phyloP scores from a whole-genome alignment of 30 jellyfish, hydroid and myxozoan genomes.

The Pelagia noctiluca region DNA sequence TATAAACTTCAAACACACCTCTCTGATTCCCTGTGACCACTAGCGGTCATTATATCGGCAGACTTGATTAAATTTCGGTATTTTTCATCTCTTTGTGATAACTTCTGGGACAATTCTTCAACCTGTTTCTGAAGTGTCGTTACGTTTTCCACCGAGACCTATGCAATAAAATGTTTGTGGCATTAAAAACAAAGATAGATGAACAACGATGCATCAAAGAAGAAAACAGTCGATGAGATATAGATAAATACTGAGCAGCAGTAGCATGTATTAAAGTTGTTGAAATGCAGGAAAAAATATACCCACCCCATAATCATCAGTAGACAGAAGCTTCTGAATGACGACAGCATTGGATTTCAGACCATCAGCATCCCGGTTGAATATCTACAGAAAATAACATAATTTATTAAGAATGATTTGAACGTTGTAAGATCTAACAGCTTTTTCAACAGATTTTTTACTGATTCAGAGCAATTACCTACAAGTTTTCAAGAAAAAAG shows the following conservation, averaged over 20 bases:
- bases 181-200: background rate
- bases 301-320: conserved; percentile 60
- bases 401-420: background rate
- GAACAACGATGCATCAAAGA: background rate
- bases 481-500: too few species aligned
- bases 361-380: conserved; percentile 58
- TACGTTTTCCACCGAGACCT: conserved; percentile 72
- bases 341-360: conserved; percentile 46
- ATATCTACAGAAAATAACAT: conserved; percentile 1
- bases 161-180: background rate
- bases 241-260: background rate
- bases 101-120: conserved; percentile 49
- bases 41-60: conserved; percentile 30
- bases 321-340: conserved; percentile 43
- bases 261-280: background rate
- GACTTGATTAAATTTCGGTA: conserved; percentile 21
- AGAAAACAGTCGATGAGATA: background rate
- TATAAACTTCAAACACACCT: conserved; percentile 10
- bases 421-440: background rate
- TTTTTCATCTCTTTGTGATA: conserved; percentile 50
- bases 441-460: background rate
- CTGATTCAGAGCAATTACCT: background rate
- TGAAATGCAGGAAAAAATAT: background rate
- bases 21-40: conserved; percentile 4
- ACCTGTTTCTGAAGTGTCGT: conserved; percentile 38